These are phyloP conservation scores for Adelosebastes latens DNA, from an alignment of 2,797 vertebrate species.

Conservation along the genomic window DNA sequence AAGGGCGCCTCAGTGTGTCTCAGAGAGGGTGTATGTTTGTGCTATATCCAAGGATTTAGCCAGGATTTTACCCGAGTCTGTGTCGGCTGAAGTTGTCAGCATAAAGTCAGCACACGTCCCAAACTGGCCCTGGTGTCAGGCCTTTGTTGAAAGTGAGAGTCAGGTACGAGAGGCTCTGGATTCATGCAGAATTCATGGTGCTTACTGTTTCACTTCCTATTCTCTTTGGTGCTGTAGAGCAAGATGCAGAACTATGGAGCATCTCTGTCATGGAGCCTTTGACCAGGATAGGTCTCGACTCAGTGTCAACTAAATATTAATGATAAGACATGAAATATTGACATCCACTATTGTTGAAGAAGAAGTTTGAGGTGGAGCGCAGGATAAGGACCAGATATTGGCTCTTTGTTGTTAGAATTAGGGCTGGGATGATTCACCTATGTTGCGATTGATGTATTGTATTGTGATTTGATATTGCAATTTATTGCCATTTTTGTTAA, in stretches of 20 bases:
- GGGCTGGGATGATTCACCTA: no score
- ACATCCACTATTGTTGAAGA: slow-evolving; percentile 8
- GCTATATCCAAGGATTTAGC: background rate
- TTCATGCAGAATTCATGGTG: slow-evolving; percentile 57
- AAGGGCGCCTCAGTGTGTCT: background rate
- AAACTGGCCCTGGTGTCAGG: slow-evolving; percentile 15
- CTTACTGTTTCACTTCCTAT: slow-evolving; percentile 31
- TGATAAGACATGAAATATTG: slow-evolving; percentile 49
- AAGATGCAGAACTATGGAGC: slow-evolving; percentile 7
- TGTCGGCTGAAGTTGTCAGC: background rate
- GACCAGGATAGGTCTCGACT: slow-evolving; percentile 6
- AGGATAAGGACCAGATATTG: background rate
- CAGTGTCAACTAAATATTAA: slow-evolving; percentile 49
- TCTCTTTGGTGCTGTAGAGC: slow-evolving; percentile 31
- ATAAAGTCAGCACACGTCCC: background rate
- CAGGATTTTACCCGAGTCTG: slow-evolving; percentile 9
- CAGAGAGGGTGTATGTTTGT: background rate
- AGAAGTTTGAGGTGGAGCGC: background rate
- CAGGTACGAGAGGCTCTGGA: background rate
- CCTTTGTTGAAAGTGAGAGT: slow-evolving; percentile 10
- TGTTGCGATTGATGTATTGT: no score
- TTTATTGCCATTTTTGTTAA: no score
- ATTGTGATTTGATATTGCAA: no score
- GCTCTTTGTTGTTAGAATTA: no score
- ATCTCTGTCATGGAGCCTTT: slow-evolving; percentile 20